Conservation (phyloP, 1,140 invertebrate species). For the Euura lappo region DNA sequence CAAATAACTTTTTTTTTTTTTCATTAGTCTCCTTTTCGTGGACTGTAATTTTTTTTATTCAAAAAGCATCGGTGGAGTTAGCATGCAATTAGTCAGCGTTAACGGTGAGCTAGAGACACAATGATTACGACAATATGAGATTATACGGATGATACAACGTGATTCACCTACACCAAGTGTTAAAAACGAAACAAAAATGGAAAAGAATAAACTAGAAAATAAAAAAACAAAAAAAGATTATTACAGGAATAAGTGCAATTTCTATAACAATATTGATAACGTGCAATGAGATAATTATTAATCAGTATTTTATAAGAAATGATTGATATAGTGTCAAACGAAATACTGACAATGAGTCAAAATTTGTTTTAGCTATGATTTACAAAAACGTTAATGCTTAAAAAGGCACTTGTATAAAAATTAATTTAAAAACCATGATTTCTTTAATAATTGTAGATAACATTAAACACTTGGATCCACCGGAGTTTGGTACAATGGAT, state of each 20-base stretch:
- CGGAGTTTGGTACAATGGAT: slow-evolving; percentile 16
- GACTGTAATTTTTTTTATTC: background rate
- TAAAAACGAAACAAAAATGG: background rate
- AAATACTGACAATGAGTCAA: slow-evolving; percentile 2
- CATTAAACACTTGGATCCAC: slow-evolving; percentile 26
- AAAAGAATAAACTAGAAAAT: too few relatives aligned
- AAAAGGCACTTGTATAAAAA: slow-evolving; percentile 60
- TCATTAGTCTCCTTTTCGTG: too few relatives aligned
- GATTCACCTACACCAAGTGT: slow-evolving; percentile 10
- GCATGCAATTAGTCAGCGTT: slow-evolving; percentile 1
- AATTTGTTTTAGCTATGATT: background rate
- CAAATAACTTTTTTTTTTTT: too few relatives aligned
- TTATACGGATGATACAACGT: background rate
- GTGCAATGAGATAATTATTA: background rate
- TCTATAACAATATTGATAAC: background rate
- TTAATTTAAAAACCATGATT: slow-evolving; percentile 45
- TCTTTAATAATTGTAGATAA: slow-evolving; percentile 39
- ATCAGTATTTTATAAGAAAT: background rate
- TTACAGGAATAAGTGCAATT: background rate
- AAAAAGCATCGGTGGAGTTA: background rate
- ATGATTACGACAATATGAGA: background rate
- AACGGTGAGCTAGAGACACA: background rate
- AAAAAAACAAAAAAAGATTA: too few relatives aligned
- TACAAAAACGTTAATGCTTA: slow-evolving; percentile 18
- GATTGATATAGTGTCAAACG: background rate